Evolutionary conservation across 1,140 invertebrate genomes (phyloP), one percentile per base, ranked within the genome.

Genomic region (Pseudomyrmex dendroicus): DNA sequence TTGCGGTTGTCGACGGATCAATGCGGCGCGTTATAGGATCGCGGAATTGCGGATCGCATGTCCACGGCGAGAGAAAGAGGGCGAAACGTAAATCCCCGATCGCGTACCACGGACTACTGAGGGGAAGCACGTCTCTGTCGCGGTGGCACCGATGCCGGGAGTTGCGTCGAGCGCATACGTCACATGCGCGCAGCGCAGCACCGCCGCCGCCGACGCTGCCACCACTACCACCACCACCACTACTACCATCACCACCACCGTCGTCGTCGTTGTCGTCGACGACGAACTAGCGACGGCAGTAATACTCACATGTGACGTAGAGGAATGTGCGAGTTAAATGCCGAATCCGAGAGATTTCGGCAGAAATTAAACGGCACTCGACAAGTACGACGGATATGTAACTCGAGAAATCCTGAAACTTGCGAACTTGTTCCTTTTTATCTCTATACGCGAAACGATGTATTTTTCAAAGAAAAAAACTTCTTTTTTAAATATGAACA

Each of bases 91-190:
- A 52, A 70, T 84, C 90, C 87, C 72, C 89, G 89, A 77, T 83
- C 89, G 90, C 89, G 88, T 88, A 89, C 89, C 91, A 91, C 92
- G 91, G 84, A 82, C 89, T 88, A 92, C 92, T 92, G 92, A 90
- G 84, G 84, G 87, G 88, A 88, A 61, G 88, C 59, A 87, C 84
- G 86, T 88, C 74, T 88, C 74, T 46, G 83, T 82, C 67, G 85
- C 82, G 59, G 80, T 76, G 72, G 62, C 68, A 44, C 72, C 87
- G 61, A 73, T 72, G 76, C 84, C 48, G 83, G 70, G 73, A 46
- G 20, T 77, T 82, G 86, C 73, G 85, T 85, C 50, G 83, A 70
- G 85, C 72, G 83, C 77, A 87, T 87, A 89, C 89, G 88, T 89
- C 86, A 83, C 87, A 89, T 86, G 89, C 89, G 88, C 86, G 87